Evolutionary conservation across 2,888 invertebrate genomes (phyloP), one percentile per base, ranked within the genome.

Genomic region (Eristalis arbustorum): DNA sequence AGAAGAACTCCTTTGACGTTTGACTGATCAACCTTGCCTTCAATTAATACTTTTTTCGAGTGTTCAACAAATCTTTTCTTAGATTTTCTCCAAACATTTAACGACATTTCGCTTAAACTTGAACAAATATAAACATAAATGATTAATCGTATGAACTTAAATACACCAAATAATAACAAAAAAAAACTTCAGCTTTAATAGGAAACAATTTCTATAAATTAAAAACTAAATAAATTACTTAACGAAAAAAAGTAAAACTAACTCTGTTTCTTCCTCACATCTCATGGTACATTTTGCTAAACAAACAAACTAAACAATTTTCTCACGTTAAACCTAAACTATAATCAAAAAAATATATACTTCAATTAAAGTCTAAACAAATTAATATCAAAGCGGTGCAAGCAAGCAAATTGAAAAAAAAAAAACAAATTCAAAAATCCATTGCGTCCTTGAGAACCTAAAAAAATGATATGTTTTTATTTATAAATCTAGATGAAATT

Each of bases 361-460:
- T 68, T 57, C 56, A 82, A 57, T 59, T 63, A 11, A 71, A 77
- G 23, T 74, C 62, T 25, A 25, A 37, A 69, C 61, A 73, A 56
- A 23, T 49, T 42, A 49, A 49, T 49, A 49, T 49, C 18, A 49
- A 81, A 69, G 73, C 74, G 78, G 63, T 74, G 66, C 73, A 74
- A 74, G 56, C 28, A 34, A 81, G 61, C 68, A 42, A 59, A 22
- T 37, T 34, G 73, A 56, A 69, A 49, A 61, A 31, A 56, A 59
- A 59, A 14, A 42, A 62, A 23, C 28, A 80, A 82, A 76, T 79
- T 61, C 28, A 25, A 8, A 75, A 18, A 75, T 85, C 37, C 74
- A 82, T 85, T 87, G 87, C 87, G 87, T 87, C 87, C 87, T 78
- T 18, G 59, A 76, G 31, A 61, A 76, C 56, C 62, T 40, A 49